A percentile compares a stretch with the other conserved stretches of the same genome.
phyloP scores from a whole-genome alignment of 2,113 vertebrate species.

The Mobula hypostoma region DNA sequence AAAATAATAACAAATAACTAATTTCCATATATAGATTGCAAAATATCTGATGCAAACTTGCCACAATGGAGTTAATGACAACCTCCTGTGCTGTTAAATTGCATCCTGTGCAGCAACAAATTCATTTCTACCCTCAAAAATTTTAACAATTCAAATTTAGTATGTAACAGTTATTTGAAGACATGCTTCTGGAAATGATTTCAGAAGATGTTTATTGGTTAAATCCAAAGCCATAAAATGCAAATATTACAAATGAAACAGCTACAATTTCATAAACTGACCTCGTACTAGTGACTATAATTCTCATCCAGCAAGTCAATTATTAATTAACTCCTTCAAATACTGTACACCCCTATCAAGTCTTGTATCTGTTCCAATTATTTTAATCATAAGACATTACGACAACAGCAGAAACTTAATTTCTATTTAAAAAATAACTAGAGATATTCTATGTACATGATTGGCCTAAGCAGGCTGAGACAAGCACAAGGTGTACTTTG shows the following conservation, averaged over 20 bases:
- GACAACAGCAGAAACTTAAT: not conserved
- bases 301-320: not conserved
- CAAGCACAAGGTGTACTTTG: not conserved
- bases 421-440: not conserved
- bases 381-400: not conserved
- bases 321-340: not conserved
- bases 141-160: not conserved
- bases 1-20: not conserved
- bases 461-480: not conserved
- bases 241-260: not conserved
- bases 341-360: no score
- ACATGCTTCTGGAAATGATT: not conserved
- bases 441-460: not conserved
- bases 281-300: not conserved
- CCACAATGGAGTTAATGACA: not conserved
- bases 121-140: not conserved
- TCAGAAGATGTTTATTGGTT: not conserved
- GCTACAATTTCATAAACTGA: not conserved
- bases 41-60: not conserved
- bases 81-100: not conserved
- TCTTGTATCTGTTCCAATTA: not conserved
- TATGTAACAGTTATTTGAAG: not conserved
- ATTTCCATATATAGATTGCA: not conserved
- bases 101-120: not conserved
- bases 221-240: not conserved